Percentiles rank a stretch among this genome's conserved stretches.
phyloP scores from a whole-genome alignment of 2,888 invertebrate species.

The Catocala nupta region DNA sequence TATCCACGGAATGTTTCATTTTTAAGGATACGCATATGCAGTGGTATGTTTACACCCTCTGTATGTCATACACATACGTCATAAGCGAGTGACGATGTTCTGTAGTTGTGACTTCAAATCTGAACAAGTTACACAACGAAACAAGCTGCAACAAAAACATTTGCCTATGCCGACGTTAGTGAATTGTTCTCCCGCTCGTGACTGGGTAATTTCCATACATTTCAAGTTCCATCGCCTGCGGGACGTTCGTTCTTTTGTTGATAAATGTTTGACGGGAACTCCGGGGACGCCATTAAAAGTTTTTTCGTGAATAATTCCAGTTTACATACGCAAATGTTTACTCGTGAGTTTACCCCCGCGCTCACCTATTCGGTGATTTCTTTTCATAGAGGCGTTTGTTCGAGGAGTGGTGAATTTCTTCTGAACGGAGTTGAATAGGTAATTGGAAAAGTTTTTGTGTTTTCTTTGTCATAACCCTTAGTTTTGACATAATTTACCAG shows the following conservation, averaged over 20 bases:
- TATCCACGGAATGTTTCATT: slow-evolving; percentile 61
- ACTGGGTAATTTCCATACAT: slow-evolving; percentile 88
- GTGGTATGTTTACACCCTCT: slow-evolving; percentile 12
- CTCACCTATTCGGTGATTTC: slow-evolving; percentile 87
- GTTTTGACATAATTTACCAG: slow-evolving; percentile 56
- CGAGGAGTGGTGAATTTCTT: slow-evolving; percentile 75
- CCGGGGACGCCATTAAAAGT: slow-evolving; percentile 88
- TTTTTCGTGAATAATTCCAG: slow-evolving; percentile 87
- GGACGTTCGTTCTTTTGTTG: slow-evolving; percentile 88
- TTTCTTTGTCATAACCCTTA: slow-evolving; percentile 69
- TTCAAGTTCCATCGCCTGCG: slow-evolving; percentile 87
- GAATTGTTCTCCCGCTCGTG: slow-evolving; percentile 87
- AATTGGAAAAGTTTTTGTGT: slow-evolving; percentile 81
- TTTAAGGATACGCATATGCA: slow-evolving; percentile 46
- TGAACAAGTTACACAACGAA: slow-evolving; percentile 75
- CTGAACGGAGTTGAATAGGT: slow-evolving; percentile 78
- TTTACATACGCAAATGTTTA: slow-evolving; percentile 88
- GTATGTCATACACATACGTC: slow-evolving; percentile 40
- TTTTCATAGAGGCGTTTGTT: slow-evolving; percentile 83
- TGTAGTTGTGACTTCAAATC: slow-evolving; percentile 75
- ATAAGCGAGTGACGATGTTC: slow-evolving; percentile 50
- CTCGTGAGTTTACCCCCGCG: slow-evolving; percentile 83
- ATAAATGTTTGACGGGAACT: slow-evolving; percentile 88
- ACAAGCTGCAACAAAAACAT: slow-evolving; percentile 86
- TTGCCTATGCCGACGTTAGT: slow-evolving; percentile 86